These are phyloP conservation scores for Microtus oregoni DNA, from an alignment of 2,113 vertebrate species.

Conservation along the genomic window DNA sequence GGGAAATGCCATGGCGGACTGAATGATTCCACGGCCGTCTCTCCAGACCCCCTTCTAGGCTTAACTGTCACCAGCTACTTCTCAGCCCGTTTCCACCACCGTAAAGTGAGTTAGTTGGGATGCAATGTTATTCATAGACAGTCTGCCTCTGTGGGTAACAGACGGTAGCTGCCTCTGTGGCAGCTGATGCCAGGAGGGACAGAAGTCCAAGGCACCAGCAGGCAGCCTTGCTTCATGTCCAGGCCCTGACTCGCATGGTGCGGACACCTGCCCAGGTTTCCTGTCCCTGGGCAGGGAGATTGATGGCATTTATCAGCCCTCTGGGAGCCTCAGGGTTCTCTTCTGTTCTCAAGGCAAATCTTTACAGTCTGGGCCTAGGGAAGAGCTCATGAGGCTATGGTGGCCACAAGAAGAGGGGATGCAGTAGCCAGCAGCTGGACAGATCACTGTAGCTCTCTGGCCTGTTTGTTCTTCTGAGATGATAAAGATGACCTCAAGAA, in stretches of 20 bases:
- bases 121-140: background rate
- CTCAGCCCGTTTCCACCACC: background rate
- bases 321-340: background rate
- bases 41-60: background rate
- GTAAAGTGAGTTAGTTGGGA: background rate
- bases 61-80: too few species aligned
- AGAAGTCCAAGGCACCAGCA: background rate
- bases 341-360: background rate
- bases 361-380: background rate
- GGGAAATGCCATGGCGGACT: background rate
- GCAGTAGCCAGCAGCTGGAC: background rate
- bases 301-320: background rate
- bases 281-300: background rate
- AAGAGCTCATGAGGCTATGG: too few species aligned
- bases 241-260: background rate
- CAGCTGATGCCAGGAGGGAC: background rate
- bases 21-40: background rate
- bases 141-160: background rate
- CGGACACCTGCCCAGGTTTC: background rate
- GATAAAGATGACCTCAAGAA: background rate
- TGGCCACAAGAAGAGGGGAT: background rate
- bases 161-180: background rate
- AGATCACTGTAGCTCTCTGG: background rate
- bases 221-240: rapidly evolving
- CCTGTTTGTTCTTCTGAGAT: background rate